Evolutionary conservation across 2,888 invertebrate genomes (phyloP).

Genomic region (Panorpa germanica): DNA sequence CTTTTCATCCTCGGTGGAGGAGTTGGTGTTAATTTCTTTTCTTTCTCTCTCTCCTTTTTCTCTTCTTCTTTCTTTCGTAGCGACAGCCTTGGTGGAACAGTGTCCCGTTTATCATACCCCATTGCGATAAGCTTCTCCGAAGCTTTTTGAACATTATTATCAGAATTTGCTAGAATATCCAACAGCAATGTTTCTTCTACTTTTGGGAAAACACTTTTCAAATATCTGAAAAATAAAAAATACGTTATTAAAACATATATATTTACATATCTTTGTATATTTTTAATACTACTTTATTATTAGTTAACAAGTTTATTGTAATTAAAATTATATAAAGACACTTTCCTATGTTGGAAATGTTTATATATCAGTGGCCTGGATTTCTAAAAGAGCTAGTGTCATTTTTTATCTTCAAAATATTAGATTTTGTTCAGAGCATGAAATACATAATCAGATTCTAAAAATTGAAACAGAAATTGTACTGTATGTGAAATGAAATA

Average conservation of each 20-base stretch:
- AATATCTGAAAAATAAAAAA: constrained; percentile 42
- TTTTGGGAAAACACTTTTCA: constrained; percentile 80
- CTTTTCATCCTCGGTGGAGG: constrained; percentile 44
- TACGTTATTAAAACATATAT: constrained; percentile 2
- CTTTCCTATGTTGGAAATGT: too few species aligned
- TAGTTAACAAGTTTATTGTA: too few species aligned
- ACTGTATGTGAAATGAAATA: not conserved
- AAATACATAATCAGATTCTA: constrained; percentile 1
- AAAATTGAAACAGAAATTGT: constrained; percentile 4
- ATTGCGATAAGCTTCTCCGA: constrained; percentile 61
- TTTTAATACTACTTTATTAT: too few species aligned
- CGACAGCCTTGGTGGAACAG: constrained; percentile 30
- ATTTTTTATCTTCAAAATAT: too few species aligned
- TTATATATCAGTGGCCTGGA: too few species aligned
- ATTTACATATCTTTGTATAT: constrained; percentile 4
- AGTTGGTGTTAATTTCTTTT: too few species aligned
- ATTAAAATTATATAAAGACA: too few species aligned
- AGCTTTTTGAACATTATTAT: constrained; percentile 79
- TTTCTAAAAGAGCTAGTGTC: too few species aligned
- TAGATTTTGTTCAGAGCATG: too few species aligned
- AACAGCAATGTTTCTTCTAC: constrained; percentile 76
- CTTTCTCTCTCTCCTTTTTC: constrained; percentile 17
- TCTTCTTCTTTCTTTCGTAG: constrained; percentile 25
- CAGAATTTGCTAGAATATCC: constrained; percentile 66
- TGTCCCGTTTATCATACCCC: constrained; percentile 68